A percentile compares a stretch with the other conserved stretches of the same genome.
phyloP scores from a whole-genome alignment of 2,888 invertebrate species.

The Geophilus truncorum region DNA sequence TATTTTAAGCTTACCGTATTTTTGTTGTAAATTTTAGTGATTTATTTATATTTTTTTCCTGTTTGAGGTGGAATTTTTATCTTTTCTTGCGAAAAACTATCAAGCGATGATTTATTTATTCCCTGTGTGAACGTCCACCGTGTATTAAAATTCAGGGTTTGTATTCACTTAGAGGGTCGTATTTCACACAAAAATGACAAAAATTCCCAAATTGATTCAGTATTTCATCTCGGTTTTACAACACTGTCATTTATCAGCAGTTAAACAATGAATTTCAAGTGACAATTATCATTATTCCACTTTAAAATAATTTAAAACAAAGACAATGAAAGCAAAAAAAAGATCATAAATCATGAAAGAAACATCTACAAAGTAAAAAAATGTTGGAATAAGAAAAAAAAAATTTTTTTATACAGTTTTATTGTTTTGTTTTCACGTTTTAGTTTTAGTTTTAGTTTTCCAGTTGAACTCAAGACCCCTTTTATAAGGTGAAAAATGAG shows the following conservation, averaged over 20 bases:
- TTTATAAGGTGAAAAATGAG: background rate
- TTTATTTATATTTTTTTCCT: background rate
- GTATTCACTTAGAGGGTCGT: background rate
- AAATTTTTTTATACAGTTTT: background rate
- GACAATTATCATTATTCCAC: background rate
- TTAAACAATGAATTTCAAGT: background rate
- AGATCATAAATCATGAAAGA: background rate
- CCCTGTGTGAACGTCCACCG: background rate
- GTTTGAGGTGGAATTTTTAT: background rate
- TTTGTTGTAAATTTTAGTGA: background rate
- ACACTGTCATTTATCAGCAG: background rate
- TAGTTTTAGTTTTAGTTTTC: too few relatives aligned
- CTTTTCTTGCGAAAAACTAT: background rate
- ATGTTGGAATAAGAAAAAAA: background rate
- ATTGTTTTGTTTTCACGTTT: background rate
- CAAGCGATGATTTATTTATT: background rate
- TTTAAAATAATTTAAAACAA: background rate
- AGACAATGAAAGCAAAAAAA: background rate
- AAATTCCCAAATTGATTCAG: background rate
- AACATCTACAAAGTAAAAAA: too few relatives aligned
- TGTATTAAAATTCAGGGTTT: background rate
- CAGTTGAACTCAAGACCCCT: background rate
- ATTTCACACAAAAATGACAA: background rate
- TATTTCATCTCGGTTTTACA: background rate
- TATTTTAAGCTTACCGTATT: too few relatives aligned